Evolutionary conservation across 2,888 invertebrate species (phyloP), one percentile per base, ranked within the genome.

Genomic region (Tipula confusa): DNA sequence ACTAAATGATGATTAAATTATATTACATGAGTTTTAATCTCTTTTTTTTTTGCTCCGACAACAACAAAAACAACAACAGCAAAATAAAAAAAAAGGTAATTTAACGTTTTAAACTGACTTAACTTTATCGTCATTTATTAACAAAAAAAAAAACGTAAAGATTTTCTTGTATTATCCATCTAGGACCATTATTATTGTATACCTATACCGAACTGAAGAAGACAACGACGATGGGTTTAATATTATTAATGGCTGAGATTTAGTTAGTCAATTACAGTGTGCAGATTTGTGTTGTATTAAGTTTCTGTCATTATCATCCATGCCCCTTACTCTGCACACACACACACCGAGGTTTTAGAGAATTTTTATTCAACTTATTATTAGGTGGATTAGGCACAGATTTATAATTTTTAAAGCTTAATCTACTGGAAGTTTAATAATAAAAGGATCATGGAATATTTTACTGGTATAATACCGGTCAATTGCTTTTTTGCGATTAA

Each of bases 1-100:
- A 64, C 64, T 64, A 64, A 64, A 64, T 64, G 64, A 64, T 64
- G 64, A 64, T 64, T 64, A 64, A 64, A 64, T 64, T 64, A 64
- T 64, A 64, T 64, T 64, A 64, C 64, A 64, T 64, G 64, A 64
- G 64, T 64, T 64, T 64, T 64, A 64, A 64, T 64, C 64, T 64
- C 64, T 64, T 43, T 64, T 43, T 2, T n/a, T n/a, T n/a, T n/a
- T n/a, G n/a, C n/a, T n/a, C n/a, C n/a, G n/a, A n/a, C n/a, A n/a
- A n/a, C n/a, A n/a, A n/a, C n/a, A n/a, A n/a, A n/a, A n/a, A n/a
- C n/a, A n/a, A n/a, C n/a, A n/a, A n/a, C n/a, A n/a, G n/a, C 33
- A 33, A 0, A 33, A 24, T 64, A 64, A 0, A 64, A 24, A 64
- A 38, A 43, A 64, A 64, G 64, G 64, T 64, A 64, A 64, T 64